Base-by-base conservation (phyloP, 2,888 invertebrate species). In the Malachius bipustulatus region DNA sequence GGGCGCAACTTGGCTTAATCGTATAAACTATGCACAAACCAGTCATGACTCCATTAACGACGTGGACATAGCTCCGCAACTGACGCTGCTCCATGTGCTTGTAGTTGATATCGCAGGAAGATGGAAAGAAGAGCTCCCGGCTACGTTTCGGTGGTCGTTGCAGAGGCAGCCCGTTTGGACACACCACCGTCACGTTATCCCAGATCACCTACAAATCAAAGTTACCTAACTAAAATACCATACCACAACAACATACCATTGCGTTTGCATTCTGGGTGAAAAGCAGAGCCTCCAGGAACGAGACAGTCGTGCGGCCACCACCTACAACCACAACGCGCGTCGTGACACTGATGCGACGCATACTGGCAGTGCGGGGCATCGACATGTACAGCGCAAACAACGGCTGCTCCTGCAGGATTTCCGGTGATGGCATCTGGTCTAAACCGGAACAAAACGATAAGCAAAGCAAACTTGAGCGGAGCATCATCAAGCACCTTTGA, bases 171-270 rank as follows among this genome's bases (percentile, higher is more conserved):
- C 82, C 81, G 48, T 77, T 69, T 2, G 73, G 70, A 0, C 79
- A 77, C 2, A 85, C 67, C 30, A 85, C 54, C 0, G 77, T 78
- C 11, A 85, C 54, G 52, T 82, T 82, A 35, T 73, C 73, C 56
- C 80, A 82, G 1, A 68, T 69, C 19, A 75, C 53, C 50, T 74
- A 65, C 24, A n/a, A n/a, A 19, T 19, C 6, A 19, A 19, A n/a
- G n/a, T n/a, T n/a, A n/a, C n/a, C n/a, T n/a, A n/a, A n/a, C n/a
- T n/a, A n/a, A n/a, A n/a, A n/a, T n/a, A n/a, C n/a, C n/a, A n/a
- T n/a, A n/a, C n/a, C n/a, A n/a, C n/a, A n/a, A n/a, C n/a, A n/a
- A n/a, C n/a, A n/a, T n/a, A n/a, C n/a, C n/a, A n/a, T n/a, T n/a
- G n/a, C n/a, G n/a, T n/a, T n/a, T n/a, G n/a, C n/a, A n/a, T n/a